These are phyloP conservation scores for Protomyctophum bolini DNA, from an alignment of 2,113 vertebrate genomes.

Conservation along the genomic window DNA sequence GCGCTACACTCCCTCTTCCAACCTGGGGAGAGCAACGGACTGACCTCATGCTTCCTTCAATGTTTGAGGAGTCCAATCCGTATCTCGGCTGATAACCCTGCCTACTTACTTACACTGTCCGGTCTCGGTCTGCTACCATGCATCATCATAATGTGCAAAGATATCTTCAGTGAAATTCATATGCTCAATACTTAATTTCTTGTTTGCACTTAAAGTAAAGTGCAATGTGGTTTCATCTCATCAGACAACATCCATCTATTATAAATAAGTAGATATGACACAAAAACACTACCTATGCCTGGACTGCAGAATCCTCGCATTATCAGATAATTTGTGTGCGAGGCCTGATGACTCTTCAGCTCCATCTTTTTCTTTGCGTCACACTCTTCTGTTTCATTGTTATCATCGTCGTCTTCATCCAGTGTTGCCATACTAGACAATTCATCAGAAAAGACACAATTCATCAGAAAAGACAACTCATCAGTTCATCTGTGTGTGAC, in stretches of 20 bases:
- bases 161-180: too few species aligned
- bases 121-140: too few species aligned
- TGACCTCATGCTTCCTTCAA: too few species aligned
- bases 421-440: slow-evolving; percentile 80
- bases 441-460: slow-evolving; percentile 28
- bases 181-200: too few species aligned
- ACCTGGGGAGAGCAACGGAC: too few species aligned
- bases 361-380: slow-evolving; percentile 79
- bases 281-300: slow-evolving; percentile 73
- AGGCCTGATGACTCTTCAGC: slow-evolving; percentile 89
- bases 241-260: not conserved
- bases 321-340: slow-evolving; percentile 95
- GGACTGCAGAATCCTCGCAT: slow-evolving; percentile 90
- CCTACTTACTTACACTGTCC: too few species aligned
- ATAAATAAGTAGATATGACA: not conserved
- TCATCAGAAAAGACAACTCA: slow-evolving; percentile 19
- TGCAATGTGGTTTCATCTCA: not conserved
- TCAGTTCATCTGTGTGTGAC: too few species aligned
- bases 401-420: slow-evolving; percentile 85
- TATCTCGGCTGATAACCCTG: too few species aligned
- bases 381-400: slow-evolving; percentile 79
- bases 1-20: too few species aligned
- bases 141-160: too few species aligned
- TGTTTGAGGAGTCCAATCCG: too few species aligned
- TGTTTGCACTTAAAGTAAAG: too few species aligned